Evolutionary conservation across 2,113 vertebrate genomes (phyloP), one percentile per base, ranked within the genome.

Genomic region (Melanostigma gelatinosum): DNA sequence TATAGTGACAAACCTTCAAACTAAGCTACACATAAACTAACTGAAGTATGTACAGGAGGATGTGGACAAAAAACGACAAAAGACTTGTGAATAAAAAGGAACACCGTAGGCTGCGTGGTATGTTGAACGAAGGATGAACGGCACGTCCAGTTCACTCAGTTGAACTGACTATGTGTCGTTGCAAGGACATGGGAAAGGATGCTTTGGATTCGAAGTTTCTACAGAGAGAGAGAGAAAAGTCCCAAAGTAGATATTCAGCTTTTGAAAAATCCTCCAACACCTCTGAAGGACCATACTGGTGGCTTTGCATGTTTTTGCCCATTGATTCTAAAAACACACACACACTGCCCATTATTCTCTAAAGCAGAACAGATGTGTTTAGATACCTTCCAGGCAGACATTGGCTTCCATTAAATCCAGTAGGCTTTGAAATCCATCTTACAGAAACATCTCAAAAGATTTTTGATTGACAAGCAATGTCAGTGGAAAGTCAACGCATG

Each of bases 41-140:
- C 70, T 81, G 79, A 86, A 80, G 70, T 82, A 44, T 80, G 83
- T 73, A 72, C 55, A 83, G 76, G 67, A 79, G 63, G 66, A 78
- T 67, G 46, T 77, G 77, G 65, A 87, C 52, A 77, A 65, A 65
- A 10, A 11, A 42, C 34, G 75, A 86, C 72, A 75, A 78, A 84
- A 44, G 75, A 86, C 82, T 84, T 84, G 64, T 87, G 38, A 74
- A 78, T 12, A 8, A 66, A 75, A 74, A 52, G 50, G 42, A 36
- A 67, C 4, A 74, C 55, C n/a, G 75, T 50, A 82, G 69, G 66
- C 52, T 69, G 75, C 24, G 22, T 52, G 20, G 87, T 84, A 84
- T 88, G 86, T 63, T 83, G 82, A 84, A 69, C 82, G 85, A 88
- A 90, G 90, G 84, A 89, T 58, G 69, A 63, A 36, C 29, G 12